A percentile compares a stretch with the other conserved stretches of the same genome.
These are phyloP conservation scores for Physeter macrocephalus DNA, from an alignment of 2,113 vertebrate genomes.

Conservation along the genomic window DNA sequence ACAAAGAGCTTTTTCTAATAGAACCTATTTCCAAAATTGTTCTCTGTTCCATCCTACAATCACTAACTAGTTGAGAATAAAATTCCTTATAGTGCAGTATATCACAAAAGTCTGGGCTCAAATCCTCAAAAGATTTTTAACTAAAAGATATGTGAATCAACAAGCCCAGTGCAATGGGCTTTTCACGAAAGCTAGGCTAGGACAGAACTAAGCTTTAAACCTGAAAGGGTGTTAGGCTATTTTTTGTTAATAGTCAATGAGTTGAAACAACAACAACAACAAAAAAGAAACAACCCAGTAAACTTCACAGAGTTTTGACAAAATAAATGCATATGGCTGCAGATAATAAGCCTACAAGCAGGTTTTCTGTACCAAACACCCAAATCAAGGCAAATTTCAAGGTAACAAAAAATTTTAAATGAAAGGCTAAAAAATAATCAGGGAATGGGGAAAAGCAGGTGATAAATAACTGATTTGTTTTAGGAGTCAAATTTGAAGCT, in stretches of 20 bases:
- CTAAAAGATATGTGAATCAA: not conserved
- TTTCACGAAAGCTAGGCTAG: not conserved
- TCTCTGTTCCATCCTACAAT: not conserved
- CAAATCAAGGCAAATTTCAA: constrained; percentile 51
- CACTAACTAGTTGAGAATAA: not conserved
- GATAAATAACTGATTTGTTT: not conserved
- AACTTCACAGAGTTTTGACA: constrained; percentile 34
- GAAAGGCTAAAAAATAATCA: not conserved
- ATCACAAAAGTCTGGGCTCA: not conserved
- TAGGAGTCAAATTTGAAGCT: not conserved
- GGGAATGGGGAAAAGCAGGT: not conserved
- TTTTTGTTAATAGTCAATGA: not conserved
- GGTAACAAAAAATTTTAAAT: constrained; percentile 44
- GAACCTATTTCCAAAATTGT: not conserved
- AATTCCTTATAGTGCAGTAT: not conserved
- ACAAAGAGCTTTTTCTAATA: not conserved
- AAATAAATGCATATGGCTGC: constrained; percentile 49
- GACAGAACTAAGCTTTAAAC: not conserved
- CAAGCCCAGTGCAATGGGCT: not conserved
- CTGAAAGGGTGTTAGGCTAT: not conserved
- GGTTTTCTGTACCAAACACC: constrained; percentile 46
- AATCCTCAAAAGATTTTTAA: not conserved
- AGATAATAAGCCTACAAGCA: constrained; percentile 45
- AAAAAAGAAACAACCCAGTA: constrained; percentile 21
- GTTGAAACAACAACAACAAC: not conserved